Conservation (phyloP, 2,888 invertebrate genomes). For the Drosophila anomelani region DNA sequence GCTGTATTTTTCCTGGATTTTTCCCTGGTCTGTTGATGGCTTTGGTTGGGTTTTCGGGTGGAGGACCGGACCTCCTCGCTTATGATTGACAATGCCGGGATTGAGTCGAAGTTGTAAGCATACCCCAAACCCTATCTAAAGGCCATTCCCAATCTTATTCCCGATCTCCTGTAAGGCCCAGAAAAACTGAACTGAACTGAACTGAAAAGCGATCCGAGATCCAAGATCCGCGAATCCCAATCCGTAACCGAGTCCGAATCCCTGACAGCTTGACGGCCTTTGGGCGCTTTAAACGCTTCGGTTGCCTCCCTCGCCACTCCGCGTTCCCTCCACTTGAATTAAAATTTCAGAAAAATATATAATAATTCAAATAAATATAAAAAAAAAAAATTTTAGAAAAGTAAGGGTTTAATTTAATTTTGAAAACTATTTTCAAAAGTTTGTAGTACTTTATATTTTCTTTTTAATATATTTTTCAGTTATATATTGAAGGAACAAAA, state of each 20-base stretch:
- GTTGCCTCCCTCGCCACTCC: slow-evolving; percentile 41
- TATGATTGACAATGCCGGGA: slow-evolving; percentile 82
- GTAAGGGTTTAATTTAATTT: not conserved
- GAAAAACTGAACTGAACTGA: slow-evolving; percentile 29
- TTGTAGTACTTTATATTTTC: too few relatives aligned
- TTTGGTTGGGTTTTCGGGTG: not conserved
- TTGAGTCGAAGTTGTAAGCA: slow-evolving; percentile 61
- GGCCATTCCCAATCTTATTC: not conserved
- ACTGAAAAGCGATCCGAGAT: slow-evolving; percentile 28
- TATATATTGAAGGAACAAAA: not conserved
- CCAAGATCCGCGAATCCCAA: slow-evolving; percentile 5
- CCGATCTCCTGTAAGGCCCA: not conserved
- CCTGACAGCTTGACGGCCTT: slow-evolving; percentile 78
- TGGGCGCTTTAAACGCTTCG: slow-evolving; percentile 78
- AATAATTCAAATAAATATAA: not conserved
- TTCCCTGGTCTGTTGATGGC: not conserved
- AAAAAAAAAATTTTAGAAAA: too few relatives aligned
- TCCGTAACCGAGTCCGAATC: slow-evolving; percentile 26
- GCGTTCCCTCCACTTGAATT: slow-evolving; percentile 8
- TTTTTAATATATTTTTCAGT: too few relatives aligned
- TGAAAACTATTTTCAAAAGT: not conserved
- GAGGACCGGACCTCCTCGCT: slow-evolving; percentile 39
- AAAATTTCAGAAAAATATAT: not conserved
- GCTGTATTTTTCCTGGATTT: not conserved
- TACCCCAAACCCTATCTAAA: slow-evolving; percentile 4